A percentile compares a stretch with the other conserved stretches of the same genome.
Conservation (phyloP, 1,140 invertebrate species). For the Phthorimaea operculella region DNA sequence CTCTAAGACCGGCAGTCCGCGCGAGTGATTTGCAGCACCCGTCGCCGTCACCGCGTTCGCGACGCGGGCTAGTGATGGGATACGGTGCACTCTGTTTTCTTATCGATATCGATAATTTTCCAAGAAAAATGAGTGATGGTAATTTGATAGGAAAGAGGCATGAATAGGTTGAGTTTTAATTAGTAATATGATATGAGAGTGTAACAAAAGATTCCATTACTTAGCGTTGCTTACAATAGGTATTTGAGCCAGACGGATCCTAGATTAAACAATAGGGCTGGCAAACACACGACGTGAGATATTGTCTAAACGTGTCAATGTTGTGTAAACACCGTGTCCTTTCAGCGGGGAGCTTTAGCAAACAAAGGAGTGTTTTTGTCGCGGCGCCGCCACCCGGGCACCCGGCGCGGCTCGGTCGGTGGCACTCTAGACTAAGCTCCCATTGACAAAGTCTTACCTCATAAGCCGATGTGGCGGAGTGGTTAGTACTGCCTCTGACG, state of each 20-base stretch:
- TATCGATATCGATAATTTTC: conserved; percentile 43
- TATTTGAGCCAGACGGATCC: too few species aligned
- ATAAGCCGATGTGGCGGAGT: too few species aligned
- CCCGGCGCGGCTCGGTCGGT: conserved; percentile 7
- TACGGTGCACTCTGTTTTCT: conserved; percentile 18
- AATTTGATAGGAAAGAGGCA: too few species aligned
- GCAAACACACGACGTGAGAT: background rate
- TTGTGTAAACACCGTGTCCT: conserved; percentile 9
- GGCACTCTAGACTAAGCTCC: too few species aligned
- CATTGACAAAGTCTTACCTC: too few species aligned
- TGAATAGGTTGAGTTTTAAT: too few species aligned
- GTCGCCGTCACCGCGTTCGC: conserved; percentile 47
- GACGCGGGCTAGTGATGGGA: conserved; percentile 43
- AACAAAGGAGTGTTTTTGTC: conserved; percentile 63
- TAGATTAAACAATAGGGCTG: too few species aligned
- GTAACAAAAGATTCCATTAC: too few species aligned
- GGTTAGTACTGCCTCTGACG: too few species aligned
- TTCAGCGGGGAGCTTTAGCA: conserved; percentile 27
- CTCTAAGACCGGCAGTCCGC: conserved; percentile 60
- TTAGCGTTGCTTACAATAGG: too few species aligned
- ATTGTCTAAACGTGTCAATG: background rate
- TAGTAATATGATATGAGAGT: too few species aligned
- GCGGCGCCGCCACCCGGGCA: conserved; percentile 45
- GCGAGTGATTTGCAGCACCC: conserved; percentile 63
- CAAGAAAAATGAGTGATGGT: too few species aligned